These are phyloP conservation scores for Rhyacophila brunnea DNA, from an alignment of 1,140 invertebrate species.

Conservation along the genomic window DNA sequence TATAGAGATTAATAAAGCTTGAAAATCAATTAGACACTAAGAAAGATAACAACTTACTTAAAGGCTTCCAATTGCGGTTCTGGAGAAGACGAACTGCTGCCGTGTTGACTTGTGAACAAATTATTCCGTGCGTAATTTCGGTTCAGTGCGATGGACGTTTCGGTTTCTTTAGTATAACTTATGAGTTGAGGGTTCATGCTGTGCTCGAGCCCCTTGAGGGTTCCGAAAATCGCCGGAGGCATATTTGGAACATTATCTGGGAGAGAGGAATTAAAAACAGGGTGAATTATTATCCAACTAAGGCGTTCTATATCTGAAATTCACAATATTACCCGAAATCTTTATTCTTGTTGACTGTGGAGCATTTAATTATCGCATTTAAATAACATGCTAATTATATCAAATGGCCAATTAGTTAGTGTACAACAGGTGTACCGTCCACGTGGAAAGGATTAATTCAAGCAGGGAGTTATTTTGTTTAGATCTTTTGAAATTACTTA, in stretches of 20 bases:
- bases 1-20: too few species aligned
- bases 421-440: too few species aligned
- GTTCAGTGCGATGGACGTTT: constrained; percentile 76
- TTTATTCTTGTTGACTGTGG: too few species aligned
- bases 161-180: constrained; percentile 87
- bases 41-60: constrained; percentile 51
- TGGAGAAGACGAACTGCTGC: constrained; percentile 44
- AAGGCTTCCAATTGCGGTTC: constrained; percentile 55
- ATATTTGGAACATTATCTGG: constrained; percentile 55
- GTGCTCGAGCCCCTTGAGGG: constrained; percentile 81
- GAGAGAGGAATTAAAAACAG: not conserved
- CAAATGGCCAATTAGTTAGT: too few species aligned
- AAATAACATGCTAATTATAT: too few species aligned
- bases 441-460: too few species aligned
- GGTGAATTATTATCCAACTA: constrained; percentile 3
- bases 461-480: too few species aligned
- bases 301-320: too few species aligned
- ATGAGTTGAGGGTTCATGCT: constrained; percentile 88
- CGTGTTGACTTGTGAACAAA: constrained; percentile 45
- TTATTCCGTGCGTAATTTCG: constrained; percentile 64
- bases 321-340: too few species aligned
- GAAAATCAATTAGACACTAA: too few species aligned
- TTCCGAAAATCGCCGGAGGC: constrained; percentile 65
- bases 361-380: too few species aligned
- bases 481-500: too few species aligned